Conservation (phyloP, 2,888 invertebrate species). For the Parascotia fuliginaria region DNA sequence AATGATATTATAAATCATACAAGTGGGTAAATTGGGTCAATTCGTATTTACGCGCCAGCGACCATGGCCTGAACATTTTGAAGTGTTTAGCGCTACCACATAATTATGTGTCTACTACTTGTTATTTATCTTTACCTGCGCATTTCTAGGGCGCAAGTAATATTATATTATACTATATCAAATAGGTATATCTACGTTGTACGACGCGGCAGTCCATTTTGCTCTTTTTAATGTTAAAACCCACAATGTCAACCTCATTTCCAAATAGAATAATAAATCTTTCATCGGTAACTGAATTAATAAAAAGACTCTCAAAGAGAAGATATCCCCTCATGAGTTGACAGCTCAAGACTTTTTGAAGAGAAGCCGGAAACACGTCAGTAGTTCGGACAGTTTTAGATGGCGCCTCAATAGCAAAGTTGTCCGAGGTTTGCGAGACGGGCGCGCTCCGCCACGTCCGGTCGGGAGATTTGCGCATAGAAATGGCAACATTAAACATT, state of each 20-base stretch:
- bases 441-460: slow-evolving; percentile 69
- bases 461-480: slow-evolving; percentile 76
- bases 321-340: slow-evolving; percentile 75
- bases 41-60: slow-evolving; percentile 34
- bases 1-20: slow-evolving; percentile 37
- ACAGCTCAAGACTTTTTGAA: slow-evolving; percentile 81
- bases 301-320: slow-evolving; percentile 80
- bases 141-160: neutral
- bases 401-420: slow-evolving; percentile 80
- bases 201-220: neutral
- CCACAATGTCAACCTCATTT: slow-evolving; percentile 7
- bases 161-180: neutral
- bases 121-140: neutral
- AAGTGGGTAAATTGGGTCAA: slow-evolving; percentile 44
- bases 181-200: neutral
- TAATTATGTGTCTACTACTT: slow-evolving; percentile 33
- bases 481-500: slow-evolving; percentile 84
- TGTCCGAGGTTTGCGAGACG: slow-evolving; percentile 61
- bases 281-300: slow-evolving; percentile 61
- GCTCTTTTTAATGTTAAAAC: neutral
- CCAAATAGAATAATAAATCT: slow-evolving; percentile 70
- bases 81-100: slow-evolving; percentile 43
- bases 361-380: slow-evolving; percentile 82
- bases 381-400: slow-evolving; percentile 78
- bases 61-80: slow-evolving; percentile 47